Evolutionary conservation across 2,888 invertebrate genomes (phyloP), one percentile per base, ranked within the genome.

Genomic region (Lepidonotus clava): DNA sequence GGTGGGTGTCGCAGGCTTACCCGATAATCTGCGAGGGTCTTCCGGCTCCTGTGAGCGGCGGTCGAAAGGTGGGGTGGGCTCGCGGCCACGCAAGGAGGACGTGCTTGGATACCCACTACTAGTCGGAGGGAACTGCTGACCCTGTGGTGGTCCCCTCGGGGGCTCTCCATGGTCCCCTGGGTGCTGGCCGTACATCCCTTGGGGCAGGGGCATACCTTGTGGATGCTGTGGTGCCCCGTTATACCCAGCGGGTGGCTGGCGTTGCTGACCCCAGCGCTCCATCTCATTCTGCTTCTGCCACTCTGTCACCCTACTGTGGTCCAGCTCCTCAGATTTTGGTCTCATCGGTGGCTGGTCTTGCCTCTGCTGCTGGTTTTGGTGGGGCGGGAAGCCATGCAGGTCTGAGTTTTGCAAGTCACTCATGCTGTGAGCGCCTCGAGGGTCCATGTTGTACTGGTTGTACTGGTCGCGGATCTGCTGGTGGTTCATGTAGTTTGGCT

Each of bases 31-130:
- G n/a, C 88, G 87, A 8, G 89, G 89, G 41, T 80, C 83, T n/a
- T 89, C 88, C 66, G 86, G 76, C 24, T 90, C 89, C 76, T 87
- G 89, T 0, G 89, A 90, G 32, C 89, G 87, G 28, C 92, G 92
- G 83, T 92, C 92, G 90, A 92, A 92, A 28, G 92, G 91, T 36
- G 92, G 92, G 5, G 89, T 87, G 1, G 90, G 88, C 53, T 92
- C 92, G 51, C 91, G 91, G 71, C 89, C 89, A 41, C 91, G 87
- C 5, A 91, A 91, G 24, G 88, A 86, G 21, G 93, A 91, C 88
- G 92, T 92, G 88, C 92, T 92, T 88, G 92, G 92, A 87, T 92
- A 93, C 87, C 92, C 92, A 83, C 91, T 90, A n/a, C 90, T 91
- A 88, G 92, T 92, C 40, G 90, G 87, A n/a, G n/a, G n/a, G n/a